Conservation (phyloP, 2,113 vertebrate species). For the Hypanus sabinus region DNA sequence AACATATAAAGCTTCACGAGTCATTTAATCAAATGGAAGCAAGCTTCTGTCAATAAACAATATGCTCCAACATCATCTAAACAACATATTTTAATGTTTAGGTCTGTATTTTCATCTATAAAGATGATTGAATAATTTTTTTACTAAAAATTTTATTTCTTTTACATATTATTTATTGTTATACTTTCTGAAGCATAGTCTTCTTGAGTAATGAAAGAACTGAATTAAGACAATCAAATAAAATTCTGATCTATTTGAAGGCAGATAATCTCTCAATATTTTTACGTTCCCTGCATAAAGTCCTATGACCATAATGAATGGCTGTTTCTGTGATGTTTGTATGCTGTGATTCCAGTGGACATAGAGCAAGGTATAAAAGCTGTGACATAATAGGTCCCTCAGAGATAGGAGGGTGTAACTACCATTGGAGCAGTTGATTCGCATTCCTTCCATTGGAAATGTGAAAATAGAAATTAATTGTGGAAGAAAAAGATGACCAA, state of each 20-base stretch:
- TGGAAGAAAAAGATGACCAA: neutral
- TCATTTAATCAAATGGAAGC: neutral
- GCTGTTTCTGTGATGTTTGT: neutral
- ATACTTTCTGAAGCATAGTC: neutral
- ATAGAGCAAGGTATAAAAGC: neutral
- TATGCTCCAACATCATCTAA: neutral
- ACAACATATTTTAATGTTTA: neutral
- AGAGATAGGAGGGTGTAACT: neutral
- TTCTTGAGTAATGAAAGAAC: neutral
- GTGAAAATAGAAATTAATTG: neutral
- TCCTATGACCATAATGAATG: neutral
- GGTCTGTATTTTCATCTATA: neutral
- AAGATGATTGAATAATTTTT: neutral
- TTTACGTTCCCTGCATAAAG: neutral
- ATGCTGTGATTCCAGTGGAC: neutral
- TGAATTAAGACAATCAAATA: neutral
- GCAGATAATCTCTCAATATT: neutral
- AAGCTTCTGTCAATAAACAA: neutral
- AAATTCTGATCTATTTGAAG: neutral
- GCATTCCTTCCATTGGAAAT: neutral
- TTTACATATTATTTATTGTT: neutral
- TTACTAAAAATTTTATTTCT: no score
- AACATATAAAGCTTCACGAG: neutral
- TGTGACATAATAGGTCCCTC: neutral
- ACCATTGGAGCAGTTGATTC: neutral